Evolutionary conservation across 2,113 vertebrate genomes (phyloP).

Genomic region (Chaenogobius annularis): DNA sequence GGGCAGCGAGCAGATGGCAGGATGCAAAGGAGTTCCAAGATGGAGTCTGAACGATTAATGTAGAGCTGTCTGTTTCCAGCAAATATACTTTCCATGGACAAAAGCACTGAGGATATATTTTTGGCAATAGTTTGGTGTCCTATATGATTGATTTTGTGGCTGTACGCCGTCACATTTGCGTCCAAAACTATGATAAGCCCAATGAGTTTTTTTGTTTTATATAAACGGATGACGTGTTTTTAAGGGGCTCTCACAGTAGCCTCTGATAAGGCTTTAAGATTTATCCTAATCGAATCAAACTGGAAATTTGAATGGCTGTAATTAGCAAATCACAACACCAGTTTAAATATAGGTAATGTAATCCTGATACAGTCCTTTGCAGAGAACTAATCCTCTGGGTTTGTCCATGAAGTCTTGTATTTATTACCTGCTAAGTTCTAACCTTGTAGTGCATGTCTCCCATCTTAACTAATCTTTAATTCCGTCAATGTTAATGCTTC

Average conservation of each 20-base stretch:
- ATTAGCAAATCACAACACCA: background rate
- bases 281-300: background rate
- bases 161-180: background rate
- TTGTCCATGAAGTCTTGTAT: background rate
- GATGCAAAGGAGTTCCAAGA: slow-evolving; percentile 49
- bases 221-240: background rate
- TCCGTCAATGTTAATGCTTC: background rate
- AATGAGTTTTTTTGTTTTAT: background rate
- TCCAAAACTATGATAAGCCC: background rate
- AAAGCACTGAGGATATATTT: background rate
- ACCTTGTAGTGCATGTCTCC: background rate
- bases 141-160: background rate
- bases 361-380: background rate
- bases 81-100: background rate
- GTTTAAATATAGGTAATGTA: background rate
- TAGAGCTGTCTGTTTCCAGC: slow-evolving; percentile 8
- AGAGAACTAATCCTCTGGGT: background rate
- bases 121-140: background rate
- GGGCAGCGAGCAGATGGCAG: slow-evolving; percentile 54
- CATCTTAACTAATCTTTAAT: background rate
- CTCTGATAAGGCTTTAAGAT: background rate
- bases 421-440: background rate
- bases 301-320: background rate
- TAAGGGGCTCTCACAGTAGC: background rate
- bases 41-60: slow-evolving; percentile 6